Base-by-base conservation (phyloP, 1,140 invertebrate genomes). In the Cherax quadricarinatus region DNA sequence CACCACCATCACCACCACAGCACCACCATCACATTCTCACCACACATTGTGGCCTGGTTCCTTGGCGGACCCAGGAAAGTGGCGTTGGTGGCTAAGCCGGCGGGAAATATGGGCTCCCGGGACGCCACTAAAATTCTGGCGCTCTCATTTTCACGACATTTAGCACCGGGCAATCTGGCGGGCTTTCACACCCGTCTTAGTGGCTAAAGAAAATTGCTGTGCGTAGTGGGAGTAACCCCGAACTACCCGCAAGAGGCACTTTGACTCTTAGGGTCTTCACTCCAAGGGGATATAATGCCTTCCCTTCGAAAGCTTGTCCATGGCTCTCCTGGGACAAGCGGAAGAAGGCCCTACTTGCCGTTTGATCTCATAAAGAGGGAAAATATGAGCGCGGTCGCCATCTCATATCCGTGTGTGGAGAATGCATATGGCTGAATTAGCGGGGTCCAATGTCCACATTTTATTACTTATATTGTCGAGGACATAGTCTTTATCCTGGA, bases 311-410 rank as follows among this genome's bases (percentile, higher is more conserved):
- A 16, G 21, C 14, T 24, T 14, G 70, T 86, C 78, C 86, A 86
- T 89, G 88, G 87, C 90, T 86, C 82, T 92, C 86, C 85, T 41
- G 90, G 84, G 88, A 85, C 66, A 49, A 75, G 83, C 75, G 86
- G 86, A 89, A 92, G 91, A 92, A 93, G 90, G 93, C 90, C 93
- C 93, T 93, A 89, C 91, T 91, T 91, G 90, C 93, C 90, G 93
- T 93, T 93, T 93, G 93, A 93, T 93, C 93, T 93, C 93, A 93
- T 93, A 93, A 93, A 93, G 93, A 93, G 93, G 88, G 81, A 93
- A 93, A 93, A 93, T 93, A 93, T 93, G 91, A 89, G 86, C 53
- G 90, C 87, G 81, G 86, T 82, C 88, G 86, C 93, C 93, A 93
- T 93, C 93, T 93, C 93, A 93, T 93, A 93, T 93, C 93, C 93